Evolutionary conservation across 1,140 invertebrate species (phyloP), one percentile per base, ranked within the genome.

Genomic region (Drosophila lacteicornis): DNA sequence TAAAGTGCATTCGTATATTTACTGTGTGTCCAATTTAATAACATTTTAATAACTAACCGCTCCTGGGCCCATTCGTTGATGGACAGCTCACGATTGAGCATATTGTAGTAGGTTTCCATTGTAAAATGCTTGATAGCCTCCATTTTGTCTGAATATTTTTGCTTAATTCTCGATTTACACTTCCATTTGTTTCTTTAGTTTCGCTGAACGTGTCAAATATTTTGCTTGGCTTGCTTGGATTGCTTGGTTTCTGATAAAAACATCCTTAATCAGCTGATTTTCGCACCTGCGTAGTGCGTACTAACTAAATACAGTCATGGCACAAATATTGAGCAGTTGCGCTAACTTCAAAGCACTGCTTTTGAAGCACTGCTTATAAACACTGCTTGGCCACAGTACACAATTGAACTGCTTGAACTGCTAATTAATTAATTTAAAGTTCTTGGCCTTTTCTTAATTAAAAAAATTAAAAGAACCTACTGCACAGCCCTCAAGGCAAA

Each of bases 21-120:
- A 47, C 11, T 7, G 12, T 19, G 4, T 15, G 40, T 25, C 4
- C 8, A 0, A 3, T 0, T 19, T 1, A 46, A 22, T 27, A 22
- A 27, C 0, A n/a, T 0, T 2, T 25, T 33, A 3, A 17, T 4
- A 3, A 67, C 75, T 17, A 43, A 81, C 85, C 75, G 60, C 12
- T 90, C 85, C 27, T 90, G 85, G 15, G 71, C 85, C 81, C 81
- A 84, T 82, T 90, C 75, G 42, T 90, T 90, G 15, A 90, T 68
- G 8, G 47, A 58, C 11, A 90, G 51, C 45, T 90, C 85, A 1
- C 68, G 73, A 19, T 62, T 68, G 13, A 87, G 74, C 8, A 78
- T 15, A 22, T 36, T 50, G 13, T 55, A 47, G 38, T 87, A 87
- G 5, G 62, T 68, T n/a, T 80, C 57, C 17, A 46, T 22, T 15